These are phyloP conservation scores for Aphelocoma californica DNA, from an alignment of 2,797 vertebrate species.

Conservation along the genomic window DNA sequence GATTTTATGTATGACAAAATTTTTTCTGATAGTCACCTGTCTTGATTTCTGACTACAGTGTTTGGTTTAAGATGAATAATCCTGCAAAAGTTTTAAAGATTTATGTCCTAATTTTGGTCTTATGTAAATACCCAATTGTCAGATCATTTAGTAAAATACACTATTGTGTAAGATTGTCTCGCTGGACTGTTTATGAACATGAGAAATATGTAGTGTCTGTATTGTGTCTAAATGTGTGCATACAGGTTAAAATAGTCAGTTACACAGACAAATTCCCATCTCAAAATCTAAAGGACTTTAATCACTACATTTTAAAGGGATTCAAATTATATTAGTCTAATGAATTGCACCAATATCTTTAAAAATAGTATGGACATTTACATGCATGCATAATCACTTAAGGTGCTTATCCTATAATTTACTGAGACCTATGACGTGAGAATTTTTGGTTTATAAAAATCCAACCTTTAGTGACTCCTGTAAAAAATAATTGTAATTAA, in stretches of 20 bases:
- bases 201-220: not conserved
- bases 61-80: not conserved
- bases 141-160: not conserved
- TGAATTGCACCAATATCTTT: not conserved
- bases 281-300: not conserved
- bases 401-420: not conserved
- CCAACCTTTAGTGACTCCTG: not conserved
- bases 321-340: not conserved
- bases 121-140: not conserved
- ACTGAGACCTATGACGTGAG: not conserved
- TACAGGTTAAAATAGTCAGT: not conserved
- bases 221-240: not conserved
- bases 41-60: not conserved
- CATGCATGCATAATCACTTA: not conserved
- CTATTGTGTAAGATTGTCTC: not conserved
- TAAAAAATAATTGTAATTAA: not conserved
- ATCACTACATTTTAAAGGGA: not conserved
- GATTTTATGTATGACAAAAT: no score
- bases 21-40: not conserved
- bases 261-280: not conserved
- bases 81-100: not conserved
- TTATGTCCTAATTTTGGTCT: not conserved
- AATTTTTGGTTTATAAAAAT: slow-evolving; percentile 26
- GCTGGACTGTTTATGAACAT: not conserved
- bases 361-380: not conserved